Conservation (phyloP, 2,888 invertebrate species). For the Didymodactylos carnosus region DNA sequence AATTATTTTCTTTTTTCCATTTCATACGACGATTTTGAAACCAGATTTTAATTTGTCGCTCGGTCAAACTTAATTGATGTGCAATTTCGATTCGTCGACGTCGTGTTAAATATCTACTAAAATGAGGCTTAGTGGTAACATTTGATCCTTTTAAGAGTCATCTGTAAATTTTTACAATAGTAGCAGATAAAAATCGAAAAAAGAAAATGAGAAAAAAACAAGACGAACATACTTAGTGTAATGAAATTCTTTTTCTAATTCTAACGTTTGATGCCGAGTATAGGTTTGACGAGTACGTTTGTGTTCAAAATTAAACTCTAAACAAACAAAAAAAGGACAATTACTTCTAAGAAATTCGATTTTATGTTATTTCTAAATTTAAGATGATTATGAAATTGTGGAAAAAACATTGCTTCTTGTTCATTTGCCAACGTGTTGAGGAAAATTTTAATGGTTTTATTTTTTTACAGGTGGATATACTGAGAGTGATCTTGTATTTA, state of each 20-base stretch:
- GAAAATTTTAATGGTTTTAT: too few species aligned
- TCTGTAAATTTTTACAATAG: neutral
- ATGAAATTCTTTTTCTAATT: constrained; percentile 15
- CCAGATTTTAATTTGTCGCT: constrained; percentile 14
- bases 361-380: too few species aligned
- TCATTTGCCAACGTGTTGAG: too few species aligned
- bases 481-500: too few species aligned
- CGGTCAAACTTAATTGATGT: constrained; percentile 7
- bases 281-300: constrained; percentile 15
- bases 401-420: neutral
- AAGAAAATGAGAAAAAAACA: neutral
- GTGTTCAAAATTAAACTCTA: constrained; percentile 10
- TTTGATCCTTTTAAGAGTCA: neutral
- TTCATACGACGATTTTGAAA: constrained; percentile 25
- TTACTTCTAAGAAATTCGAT: too few species aligned
- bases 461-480: too few species aligned
- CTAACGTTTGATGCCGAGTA: constrained; percentile 14
- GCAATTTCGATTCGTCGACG: constrained; percentile 15
- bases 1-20: constrained; percentile 30
- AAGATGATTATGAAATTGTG: neutral
- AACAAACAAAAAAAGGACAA: neutral
- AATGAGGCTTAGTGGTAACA: neutral
- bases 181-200: neutral
- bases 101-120: constrained; percentile 12
- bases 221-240: constrained; percentile 8